These are phyloP conservation scores for Sakesphorus luctuosus DNA, from an alignment of 2,113 vertebrate genomes.

Conservation along the genomic window DNA sequence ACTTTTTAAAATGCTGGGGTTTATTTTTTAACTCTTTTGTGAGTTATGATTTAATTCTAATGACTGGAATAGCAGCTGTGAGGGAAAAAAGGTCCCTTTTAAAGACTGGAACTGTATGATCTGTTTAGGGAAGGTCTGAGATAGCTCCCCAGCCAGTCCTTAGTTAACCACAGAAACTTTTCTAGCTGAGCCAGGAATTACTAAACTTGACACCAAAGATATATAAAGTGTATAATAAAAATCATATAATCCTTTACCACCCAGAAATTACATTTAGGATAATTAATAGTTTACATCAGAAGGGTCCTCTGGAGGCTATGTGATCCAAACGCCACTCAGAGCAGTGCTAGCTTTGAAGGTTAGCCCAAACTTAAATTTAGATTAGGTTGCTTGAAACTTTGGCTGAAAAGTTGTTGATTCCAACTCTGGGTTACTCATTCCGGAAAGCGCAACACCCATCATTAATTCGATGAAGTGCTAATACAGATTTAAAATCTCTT, in stretches of 20 bases:
- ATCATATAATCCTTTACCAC: neutral
- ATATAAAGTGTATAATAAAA: neutral
- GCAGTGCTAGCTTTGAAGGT: neutral
- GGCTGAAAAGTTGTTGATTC: neutral
- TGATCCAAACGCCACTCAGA: neutral
- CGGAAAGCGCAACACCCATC: neutral
- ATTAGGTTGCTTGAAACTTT: neutral
- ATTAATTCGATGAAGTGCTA: neutral
- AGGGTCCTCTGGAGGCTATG: neutral
- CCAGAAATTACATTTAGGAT: neutral
- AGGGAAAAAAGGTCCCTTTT: neutral
- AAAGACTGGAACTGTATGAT: accelerated
- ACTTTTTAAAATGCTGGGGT: neutral
- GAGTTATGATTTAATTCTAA: neutral
- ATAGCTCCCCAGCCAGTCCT: neutral
- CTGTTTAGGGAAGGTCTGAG: neutral
- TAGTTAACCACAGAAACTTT: neutral
- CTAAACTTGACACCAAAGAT: neutral
- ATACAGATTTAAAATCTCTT: neutral
- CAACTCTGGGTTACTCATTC: neutral
- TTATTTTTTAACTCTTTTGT: neutral
- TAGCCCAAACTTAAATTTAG: neutral
- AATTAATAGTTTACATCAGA: neutral
- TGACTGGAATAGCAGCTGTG: neutral
- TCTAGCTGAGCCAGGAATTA: neutral